Evolutionary conservation across 2,797 vertebrate species (phyloP), one percentile per base, ranked within the genome.

Genomic region (Sebastes hubbsi): DNA sequence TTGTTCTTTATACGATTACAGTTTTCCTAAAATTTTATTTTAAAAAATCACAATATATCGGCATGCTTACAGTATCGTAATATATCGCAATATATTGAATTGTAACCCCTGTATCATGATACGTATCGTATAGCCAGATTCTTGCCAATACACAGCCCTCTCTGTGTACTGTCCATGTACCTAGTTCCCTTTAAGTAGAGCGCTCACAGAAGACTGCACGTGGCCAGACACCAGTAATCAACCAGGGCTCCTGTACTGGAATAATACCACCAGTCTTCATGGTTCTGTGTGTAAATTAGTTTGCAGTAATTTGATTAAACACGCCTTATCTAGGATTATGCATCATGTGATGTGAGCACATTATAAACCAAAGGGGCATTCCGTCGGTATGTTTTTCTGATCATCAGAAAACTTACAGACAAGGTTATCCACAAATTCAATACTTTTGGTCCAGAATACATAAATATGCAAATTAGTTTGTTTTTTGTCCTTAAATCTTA

Each of bases 331-430:
- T 52, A 20, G 20, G 0, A 52, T 5, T 32, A 32, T n/a, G 22
- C 8, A 67, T 14, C 63, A 11, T 32, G 38, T 59, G 54, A 71
- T 32, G 38, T 59, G 54, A 71, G 52, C 25, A 46, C 22, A 65
- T 14, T 8, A 32, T 54, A 34, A 8, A 36, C 24, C 22, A 34
- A 30, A 22, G 10, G 8, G 29, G 29, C 1, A 22, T 62, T 36
- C 30, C 11, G 3, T 62, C 20, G 22, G 8, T 16, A n/a, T 7
- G 18, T 20, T 22, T 12, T 13, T 62, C 3, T 60, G 0, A 20
- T 61, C 0, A 32, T 61, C 30, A 18, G 59, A 32, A 18, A 20
- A 1, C 14, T 29, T 20, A 60, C 58, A 60, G 9, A 60, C 3
- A 6, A 32, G 59, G 29, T 20, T 60, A 30, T 60, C 58, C 9